Conservation (phyloP, 2,113 vertebrate species). For the Amazona guildingii region DNA sequence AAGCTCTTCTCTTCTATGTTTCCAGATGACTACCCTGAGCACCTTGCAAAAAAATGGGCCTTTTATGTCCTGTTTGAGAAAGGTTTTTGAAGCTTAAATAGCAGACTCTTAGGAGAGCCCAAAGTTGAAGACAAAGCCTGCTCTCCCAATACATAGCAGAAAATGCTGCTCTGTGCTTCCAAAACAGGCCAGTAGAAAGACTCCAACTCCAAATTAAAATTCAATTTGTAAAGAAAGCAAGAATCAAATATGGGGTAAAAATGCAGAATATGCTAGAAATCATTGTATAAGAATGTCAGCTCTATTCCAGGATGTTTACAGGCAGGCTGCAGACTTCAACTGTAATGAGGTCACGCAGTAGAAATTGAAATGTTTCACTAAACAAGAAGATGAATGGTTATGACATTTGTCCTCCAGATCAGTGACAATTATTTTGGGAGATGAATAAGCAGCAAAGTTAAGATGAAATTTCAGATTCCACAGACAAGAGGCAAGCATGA, state of each 20-base stretch:
- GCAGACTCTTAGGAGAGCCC: background rate
- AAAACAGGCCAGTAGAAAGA: background rate
- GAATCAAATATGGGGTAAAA: background rate
- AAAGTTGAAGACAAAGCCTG: background rate
- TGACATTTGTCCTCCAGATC: constrained; percentile 9
- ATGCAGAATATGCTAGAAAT: background rate
- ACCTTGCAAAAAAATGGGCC: background rate
- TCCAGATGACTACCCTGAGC: background rate
- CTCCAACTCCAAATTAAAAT: background rate
- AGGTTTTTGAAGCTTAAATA: background rate
- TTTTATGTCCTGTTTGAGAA: background rate
- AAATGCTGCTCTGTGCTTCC: background rate
- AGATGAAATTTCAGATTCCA: constrained; percentile 5
- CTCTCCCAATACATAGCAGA: background rate
- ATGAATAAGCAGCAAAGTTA: constrained; percentile 24
- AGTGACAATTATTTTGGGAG: background rate
- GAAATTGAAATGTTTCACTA: background rate
- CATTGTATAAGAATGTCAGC: background rate
- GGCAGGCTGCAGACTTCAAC: background rate
- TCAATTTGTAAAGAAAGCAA: background rate
- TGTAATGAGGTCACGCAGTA: background rate
- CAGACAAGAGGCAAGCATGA: background rate
- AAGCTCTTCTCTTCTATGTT: background rate
- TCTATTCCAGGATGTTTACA: background rate
- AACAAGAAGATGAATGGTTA: background rate